phyloP scores from a whole-genome alignment of 2,113 vertebrate genomes.

The Eurypyga helias region DNA sequence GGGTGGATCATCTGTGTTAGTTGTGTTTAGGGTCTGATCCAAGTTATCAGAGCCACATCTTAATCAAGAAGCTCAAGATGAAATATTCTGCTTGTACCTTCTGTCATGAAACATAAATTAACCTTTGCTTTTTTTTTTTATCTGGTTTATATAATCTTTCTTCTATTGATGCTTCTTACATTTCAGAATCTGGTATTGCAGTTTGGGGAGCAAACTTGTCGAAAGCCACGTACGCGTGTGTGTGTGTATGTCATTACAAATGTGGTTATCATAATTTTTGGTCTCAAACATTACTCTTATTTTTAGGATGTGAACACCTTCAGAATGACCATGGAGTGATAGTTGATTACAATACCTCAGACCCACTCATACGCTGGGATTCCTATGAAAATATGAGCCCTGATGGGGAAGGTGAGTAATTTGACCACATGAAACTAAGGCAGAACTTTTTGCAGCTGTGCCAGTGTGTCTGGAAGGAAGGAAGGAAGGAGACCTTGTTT shows the following conservation, averaged over 20 bases:
- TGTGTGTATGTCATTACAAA: background rate
- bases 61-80: background rate
- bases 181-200: background rate
- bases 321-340: conserved; percentile 83
- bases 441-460: background rate
- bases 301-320: conserved; percentile 82
- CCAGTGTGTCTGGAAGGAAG: background rate
- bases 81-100: background rate
- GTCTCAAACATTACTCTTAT: background rate
- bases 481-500: background rate
- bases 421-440: background rate
- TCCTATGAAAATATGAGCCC: conserved; percentile 89
- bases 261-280: background rate
- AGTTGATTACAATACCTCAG: conserved; percentile 88
- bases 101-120: background rate
- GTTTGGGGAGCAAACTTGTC: background rate
- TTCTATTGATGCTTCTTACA: background rate
- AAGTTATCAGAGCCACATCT: background rate
- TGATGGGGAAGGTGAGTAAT: conserved; percentile 86
- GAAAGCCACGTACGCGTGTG: background rate
- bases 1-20: background rate
- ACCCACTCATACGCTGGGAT: conserved; percentile 91
- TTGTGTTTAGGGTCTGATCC: background rate
- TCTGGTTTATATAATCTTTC: background rate
- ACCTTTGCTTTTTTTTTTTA: background rate